A percentile compares a stretch with the other conserved stretches of the same genome.
Evolutionary conservation across 2,888 invertebrate genomes (phyloP).

Genomic region (Odontothrips loti): DNA sequence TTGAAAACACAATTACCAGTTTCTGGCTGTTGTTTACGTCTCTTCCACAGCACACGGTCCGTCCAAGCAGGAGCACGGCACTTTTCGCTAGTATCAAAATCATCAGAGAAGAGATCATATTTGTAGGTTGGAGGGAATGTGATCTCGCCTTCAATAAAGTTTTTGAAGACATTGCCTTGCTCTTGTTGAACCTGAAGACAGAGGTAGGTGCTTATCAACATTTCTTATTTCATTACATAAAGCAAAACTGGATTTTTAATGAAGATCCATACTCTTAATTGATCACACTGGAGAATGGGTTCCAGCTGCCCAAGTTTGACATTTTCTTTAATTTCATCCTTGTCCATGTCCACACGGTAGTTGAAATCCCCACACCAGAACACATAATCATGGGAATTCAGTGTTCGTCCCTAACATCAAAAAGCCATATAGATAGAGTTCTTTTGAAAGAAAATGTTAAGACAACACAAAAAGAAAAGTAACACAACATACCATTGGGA

Average conservation of each 20-base stretch:
- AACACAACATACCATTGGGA: slow-evolving; percentile 64
- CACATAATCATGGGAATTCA: slow-evolving; percentile 95
- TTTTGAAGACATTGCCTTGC: slow-evolving; percentile 80
- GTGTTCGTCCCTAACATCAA: slow-evolving; percentile 63
- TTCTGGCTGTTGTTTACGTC: slow-evolving; percentile 68
- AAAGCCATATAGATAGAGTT: slow-evolving; percentile 7
- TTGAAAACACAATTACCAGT: slow-evolving; percentile 50
- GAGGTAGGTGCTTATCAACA: slow-evolving; percentile 33
- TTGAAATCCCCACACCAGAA: slow-evolving; percentile 99
- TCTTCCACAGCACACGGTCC: slow-evolving; percentile 91
- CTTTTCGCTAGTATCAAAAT: slow-evolving; percentile 99
- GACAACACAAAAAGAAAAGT: background rate
- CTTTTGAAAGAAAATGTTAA: background rate
- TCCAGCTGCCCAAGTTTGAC: slow-evolving; percentile 70
- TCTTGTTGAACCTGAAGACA: slow-evolving; percentile 62
- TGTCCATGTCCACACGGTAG: slow-evolving; percentile 93
- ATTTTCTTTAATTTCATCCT: slow-evolving; percentile 85
- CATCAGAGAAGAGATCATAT: slow-evolving; percentile 96
- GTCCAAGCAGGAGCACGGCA: slow-evolving; percentile 97
- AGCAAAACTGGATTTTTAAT: slow-evolving; percentile 26
- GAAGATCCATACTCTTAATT: slow-evolving; percentile 57
- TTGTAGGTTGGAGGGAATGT: slow-evolving; percentile 96
- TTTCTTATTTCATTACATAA: background rate
- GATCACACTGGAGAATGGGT: slow-evolving; percentile 78
- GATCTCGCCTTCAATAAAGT: slow-evolving; percentile 88